Evolutionary conservation across 2,888 invertebrate genomes (phyloP), one percentile per base, ranked within the genome.

Genomic region (Hermodice carunculata): DNA sequence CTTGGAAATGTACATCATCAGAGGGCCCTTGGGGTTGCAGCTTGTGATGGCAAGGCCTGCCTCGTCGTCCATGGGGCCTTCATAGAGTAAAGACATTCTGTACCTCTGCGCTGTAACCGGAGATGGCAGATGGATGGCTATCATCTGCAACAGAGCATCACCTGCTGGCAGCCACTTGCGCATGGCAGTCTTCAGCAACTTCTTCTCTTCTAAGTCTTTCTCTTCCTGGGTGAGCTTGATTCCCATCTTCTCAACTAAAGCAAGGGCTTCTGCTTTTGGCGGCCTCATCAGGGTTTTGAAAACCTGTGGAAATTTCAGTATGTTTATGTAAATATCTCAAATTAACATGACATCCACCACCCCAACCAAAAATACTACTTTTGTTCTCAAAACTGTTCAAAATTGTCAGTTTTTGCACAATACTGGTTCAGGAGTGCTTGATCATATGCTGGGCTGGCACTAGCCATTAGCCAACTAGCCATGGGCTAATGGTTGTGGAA

Each of bases 1-100:
- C 89, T 99, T 99, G 54, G 97, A 97, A 76, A 99, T 91, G 91
- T 99, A 99, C 99, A 99, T 99, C 98, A 99, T 99, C 65, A 99
- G 90, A 19, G 98, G 98, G 46, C 94, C 99, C 77, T 95, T 93
- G 17, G 98, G 93, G 88, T 99, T 96, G 85, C 99, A 99, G 84
- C 86, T 93, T 91, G 94, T 89, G 71, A 89, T 85, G 56, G 86
- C 95, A 73, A 95, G 77, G 76, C 96, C 97, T 69, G 95, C 96
- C 81, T 95, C 95, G 85, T 99, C 98, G 84, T 98, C 98, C 70
- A 91, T 91, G 61, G 98, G 98, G 80, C 98, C 99, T 89, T 99
- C 99, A 87, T 99, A 99, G 88, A 99, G 89, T 94, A 98, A 94
- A 89, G 99, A 98, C 71, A 96, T 96, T 89, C 99, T 93, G 90